A percentile compares a stretch with the other conserved stretches of the same genome.
These are phyloP conservation scores for Dicrostonyx torquatus DNA, from an alignment of 2,797 vertebrate genomes.

Conservation along the genomic window DNA sequence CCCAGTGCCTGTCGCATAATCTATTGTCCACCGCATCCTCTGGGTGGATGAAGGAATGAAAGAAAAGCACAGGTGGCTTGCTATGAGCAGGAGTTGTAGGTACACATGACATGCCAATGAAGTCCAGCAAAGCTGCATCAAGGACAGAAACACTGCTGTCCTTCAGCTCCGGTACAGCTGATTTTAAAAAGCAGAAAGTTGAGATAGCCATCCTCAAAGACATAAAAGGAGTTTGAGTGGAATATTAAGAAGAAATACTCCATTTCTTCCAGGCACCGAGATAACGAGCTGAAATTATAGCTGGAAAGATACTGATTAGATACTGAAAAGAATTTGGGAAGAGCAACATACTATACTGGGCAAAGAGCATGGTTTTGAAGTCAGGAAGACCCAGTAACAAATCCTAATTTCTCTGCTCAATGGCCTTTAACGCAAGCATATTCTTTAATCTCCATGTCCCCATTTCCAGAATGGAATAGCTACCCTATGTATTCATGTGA, in stretches of 20 bases:
- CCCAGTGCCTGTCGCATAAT: neutral
- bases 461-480: neutral
- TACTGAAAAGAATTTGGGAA: constrained; percentile 61
- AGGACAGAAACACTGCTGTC: neutral
- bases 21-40: neutral
- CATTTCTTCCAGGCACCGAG: constrained; percentile 48
- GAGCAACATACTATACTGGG: neutral
- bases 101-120: neutral
- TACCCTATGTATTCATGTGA: neutral
- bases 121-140: constrained; percentile 23
- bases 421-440: neutral
- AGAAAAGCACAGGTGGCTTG: neutral
- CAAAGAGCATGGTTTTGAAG: constrained; percentile 25
- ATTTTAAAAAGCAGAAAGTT: constrained; percentile 8
- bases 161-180: constrained; percentile 4
- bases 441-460: neutral
- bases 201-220: constrained; percentile 10
- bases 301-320: constrained; percentile 65
- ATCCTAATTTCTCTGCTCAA: neutral
- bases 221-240: constrained; percentile 30
- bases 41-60: neutral
- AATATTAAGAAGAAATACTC: constrained; percentile 46
- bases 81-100: neutral
- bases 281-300: constrained; percentile 64
- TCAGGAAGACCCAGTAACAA: constrained; percentile 39